Conservation (phyloP, 53 echinoderm and acorn worm species). For the Pentamera pediparva region DNA sequence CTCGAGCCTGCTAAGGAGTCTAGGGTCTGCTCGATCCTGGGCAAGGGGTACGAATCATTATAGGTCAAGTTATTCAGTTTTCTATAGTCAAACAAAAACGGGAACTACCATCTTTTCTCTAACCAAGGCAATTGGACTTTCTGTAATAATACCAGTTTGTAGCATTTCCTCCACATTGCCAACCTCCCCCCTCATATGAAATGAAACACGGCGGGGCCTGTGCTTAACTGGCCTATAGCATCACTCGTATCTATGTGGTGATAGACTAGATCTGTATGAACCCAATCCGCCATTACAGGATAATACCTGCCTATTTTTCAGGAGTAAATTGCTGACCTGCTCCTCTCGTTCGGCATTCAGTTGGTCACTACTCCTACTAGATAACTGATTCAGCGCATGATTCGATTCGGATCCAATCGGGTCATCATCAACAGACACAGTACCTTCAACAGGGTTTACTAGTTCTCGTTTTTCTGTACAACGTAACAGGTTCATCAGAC, state of each 20-base stretch:
- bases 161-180: too few species aligned
- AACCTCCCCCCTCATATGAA: too few species aligned
- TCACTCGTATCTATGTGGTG: not conserved
- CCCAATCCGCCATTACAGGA: not conserved
- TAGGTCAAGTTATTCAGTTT: not conserved
- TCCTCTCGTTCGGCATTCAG: not conserved
- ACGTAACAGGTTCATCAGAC: not conserved
- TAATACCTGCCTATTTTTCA: not conserved
- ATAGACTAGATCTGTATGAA: not conserved
- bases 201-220: not conserved
- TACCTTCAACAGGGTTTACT: not conserved
- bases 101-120: too few species aligned
- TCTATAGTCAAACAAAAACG: not conserved
- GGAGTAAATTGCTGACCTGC: not conserved
- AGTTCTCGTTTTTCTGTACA: not conserved
- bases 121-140: not conserved
- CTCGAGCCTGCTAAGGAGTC: too few species aligned
- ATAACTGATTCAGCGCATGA: not conserved
- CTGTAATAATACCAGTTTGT: too few species aligned
- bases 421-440: not conserved
- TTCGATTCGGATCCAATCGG: too few species aligned
- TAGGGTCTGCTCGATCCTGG: conserved; percentile 7
- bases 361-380: not conserved
- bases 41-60: not conserved
- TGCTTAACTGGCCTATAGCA: not conserved